Base-by-base conservation (phyloP, 2,797 vertebrate genomes). In the Tragopan temminckii region DNA sequence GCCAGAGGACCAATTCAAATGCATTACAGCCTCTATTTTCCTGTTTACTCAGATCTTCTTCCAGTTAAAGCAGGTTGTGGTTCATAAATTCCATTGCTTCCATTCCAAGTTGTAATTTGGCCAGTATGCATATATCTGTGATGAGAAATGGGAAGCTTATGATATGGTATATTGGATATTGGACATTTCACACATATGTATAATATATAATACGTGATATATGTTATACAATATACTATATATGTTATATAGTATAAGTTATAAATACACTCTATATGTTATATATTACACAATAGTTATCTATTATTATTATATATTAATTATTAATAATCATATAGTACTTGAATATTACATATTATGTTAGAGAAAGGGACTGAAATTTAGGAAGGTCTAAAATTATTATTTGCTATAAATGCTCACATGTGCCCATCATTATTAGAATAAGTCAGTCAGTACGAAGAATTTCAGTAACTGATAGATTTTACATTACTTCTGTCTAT, bases 81-180 rank as follows among this genome's bases (percentile, higher is more conserved):
- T 57, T 21, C 53, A 55, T 13, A 38, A 6, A 46, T 20, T 62
- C 12, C 18, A 31, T 42, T 62, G 8, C 27, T 42, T 62, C 24
- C 10, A 42, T 50, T 78, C 31, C 52, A 70, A 53, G 24, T 36
- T 46, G 4, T 10, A 71, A 48, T 24, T 15, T 36, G 14, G 5
- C 18, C 10, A 67, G 4, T 7, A 3, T 16, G 7, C 4, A 29
- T 3, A 43, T 0, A 20, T 48, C 14, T 46, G 13, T 4, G n/a
- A 8, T 33, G 25, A 79, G 33, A 46, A 19, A 71, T 3, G 7
- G 16, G 7, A 71, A 50, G 3, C 16, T 57, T 81, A 12, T 13
- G 4, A 55, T n/a, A 20, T n/a, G 9, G 9, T n/a, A 18, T 20
- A n/a, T 12, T 55, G 17, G 15, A 52, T 52, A 52, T 8, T 29